Evolutionary conservation across 1,140 invertebrate species (phyloP).

Genomic region (Ceratina calcarata): DNA sequence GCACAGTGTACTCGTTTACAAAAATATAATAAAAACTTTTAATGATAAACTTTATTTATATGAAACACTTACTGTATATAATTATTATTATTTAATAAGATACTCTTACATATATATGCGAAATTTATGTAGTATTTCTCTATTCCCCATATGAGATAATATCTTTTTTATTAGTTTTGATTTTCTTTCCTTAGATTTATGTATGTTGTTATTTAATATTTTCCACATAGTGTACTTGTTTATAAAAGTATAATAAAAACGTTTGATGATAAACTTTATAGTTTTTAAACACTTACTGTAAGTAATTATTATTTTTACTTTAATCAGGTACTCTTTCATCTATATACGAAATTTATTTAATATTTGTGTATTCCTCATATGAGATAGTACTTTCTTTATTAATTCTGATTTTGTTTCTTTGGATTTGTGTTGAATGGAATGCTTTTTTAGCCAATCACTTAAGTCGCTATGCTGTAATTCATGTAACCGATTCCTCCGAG

Average conservation of each 20-base stretch:
- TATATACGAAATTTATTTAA: conserved; percentile 11
- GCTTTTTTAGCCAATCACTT: conserved; percentile 31
- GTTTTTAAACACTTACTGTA: too few species aligned
- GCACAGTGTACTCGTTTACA: not conserved
- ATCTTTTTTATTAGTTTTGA: conserved; percentile 36
- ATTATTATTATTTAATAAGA: not conserved
- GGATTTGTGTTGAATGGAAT: conserved; percentile 20
- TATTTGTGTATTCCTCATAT: conserved; percentile 24
- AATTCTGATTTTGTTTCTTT: conserved; percentile 27
- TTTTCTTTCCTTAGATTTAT: conserved; percentile 14
- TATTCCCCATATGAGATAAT: conserved; percentile 23
- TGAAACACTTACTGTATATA: too few species aligned
- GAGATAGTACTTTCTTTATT: conserved; percentile 29
- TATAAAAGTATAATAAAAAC: too few species aligned
- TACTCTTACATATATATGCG: not conserved
- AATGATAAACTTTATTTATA: conserved; percentile 19
- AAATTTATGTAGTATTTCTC: conserved; percentile 14
- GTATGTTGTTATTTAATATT: conserved; percentile 14
- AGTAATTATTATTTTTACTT: not conserved
- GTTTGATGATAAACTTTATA: conserved; percentile 17
- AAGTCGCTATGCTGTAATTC: not conserved
- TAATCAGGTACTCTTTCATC: not conserved
- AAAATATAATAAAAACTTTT: not conserved
- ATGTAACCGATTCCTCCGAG: conserved; percentile 17
- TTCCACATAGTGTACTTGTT: not conserved